phyloP scores from a whole-genome alignment of 1,140 invertebrate species.

The Berghia stephanieae region DNA sequence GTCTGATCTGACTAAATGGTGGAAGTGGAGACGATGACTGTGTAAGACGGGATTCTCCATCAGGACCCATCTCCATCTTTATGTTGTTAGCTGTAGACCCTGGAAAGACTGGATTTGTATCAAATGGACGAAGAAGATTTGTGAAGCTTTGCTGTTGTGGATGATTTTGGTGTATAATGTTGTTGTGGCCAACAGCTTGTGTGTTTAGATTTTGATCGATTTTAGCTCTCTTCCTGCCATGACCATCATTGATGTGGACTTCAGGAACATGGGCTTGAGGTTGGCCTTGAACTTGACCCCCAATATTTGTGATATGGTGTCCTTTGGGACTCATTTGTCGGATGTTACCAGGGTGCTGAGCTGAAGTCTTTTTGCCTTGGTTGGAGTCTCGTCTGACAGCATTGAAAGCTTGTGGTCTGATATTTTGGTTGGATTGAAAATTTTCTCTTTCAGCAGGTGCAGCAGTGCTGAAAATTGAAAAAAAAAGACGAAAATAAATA shows the following conservation, averaged over 20 bases:
- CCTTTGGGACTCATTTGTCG: too few relatives aligned
- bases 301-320: too few relatives aligned
- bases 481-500: background rate
- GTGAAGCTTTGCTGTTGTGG: too few relatives aligned
- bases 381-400: slow-evolving; percentile 17
- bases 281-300: too few relatives aligned
- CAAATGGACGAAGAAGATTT: background rate
- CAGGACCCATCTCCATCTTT: slow-evolving; percentile 5
- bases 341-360: background rate
- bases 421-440: too few relatives aligned
- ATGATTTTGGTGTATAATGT: too few relatives aligned
- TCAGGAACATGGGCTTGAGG: too few relatives aligned
- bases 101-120: background rate
- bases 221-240: too few relatives aligned
- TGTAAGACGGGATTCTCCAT: background rate
- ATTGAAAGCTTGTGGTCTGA: slow-evolving; percentile 14
- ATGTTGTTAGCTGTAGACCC: background rate
- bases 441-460: slow-evolving; percentile 26
- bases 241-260: too few relatives aligned
- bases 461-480: slow-evolving; percentile 22
- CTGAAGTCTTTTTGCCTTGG: slow-evolving; percentile 14
- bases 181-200: too few relatives aligned
- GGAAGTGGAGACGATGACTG: slow-evolving; percentile 30
- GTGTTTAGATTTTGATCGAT: too few relatives aligned
- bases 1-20: slow-evolving; percentile 25